Evolutionary conservation across 53 echinoderm and acorn worm genomes (phyloP).

Genomic region (Glandiceps talaboti): DNA sequence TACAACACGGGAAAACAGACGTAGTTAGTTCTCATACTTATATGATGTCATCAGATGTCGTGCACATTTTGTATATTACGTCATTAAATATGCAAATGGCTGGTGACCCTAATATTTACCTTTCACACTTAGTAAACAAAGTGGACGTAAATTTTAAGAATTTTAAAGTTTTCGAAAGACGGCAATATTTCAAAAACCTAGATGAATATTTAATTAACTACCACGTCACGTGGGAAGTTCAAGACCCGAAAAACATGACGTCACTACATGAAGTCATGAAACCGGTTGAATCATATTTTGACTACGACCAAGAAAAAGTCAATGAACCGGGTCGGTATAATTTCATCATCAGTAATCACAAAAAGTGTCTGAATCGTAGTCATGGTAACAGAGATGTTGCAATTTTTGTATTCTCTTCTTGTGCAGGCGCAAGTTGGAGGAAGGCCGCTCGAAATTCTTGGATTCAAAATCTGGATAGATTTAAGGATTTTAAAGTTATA

Average conservation of each 20-base stretch:
- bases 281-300: neutral
- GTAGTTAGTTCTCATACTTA: neutral
- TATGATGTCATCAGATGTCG: neutral
- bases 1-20: neutral
- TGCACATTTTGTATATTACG: neutral
- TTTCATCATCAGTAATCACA: neutral
- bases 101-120: neutral
- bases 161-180: neutral
- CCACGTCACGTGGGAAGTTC: neutral
- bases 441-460: neutral
- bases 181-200: neutral
- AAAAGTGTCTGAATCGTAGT: neutral
- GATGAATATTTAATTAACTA: neutral
- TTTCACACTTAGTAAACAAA: neutral
- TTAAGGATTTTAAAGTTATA: neutral
- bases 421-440: neutral
- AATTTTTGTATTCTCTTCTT: neutral
- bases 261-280: neutral
- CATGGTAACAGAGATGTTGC: neutral
- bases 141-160: neutral
- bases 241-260: neutral
- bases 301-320: neutral
- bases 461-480: neutral
- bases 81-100: neutral
- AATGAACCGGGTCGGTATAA: neutral